Evolutionary conservation across 2,888 invertebrate species (phyloP), one percentile per base, ranked within the genome.

Genomic region (Aethes cnicana): DNA sequence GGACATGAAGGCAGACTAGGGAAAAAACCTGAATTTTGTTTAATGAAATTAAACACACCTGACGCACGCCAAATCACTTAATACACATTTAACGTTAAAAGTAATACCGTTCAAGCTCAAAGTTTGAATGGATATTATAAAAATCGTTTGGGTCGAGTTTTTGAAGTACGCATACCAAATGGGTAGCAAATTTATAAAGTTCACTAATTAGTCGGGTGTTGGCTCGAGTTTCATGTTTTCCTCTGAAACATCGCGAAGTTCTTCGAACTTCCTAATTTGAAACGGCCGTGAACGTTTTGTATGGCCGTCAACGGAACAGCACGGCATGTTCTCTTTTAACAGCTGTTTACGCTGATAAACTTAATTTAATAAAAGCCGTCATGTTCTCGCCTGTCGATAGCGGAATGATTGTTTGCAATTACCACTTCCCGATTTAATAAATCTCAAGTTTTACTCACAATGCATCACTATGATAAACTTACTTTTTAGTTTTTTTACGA

Each of bases 131-230:
- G 62, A 66, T 64, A 63, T 65, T 64, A 59, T 67, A 68, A 72
- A 68, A 67, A 64, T 66, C 60, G 66, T 72, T 64, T 62, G 59
- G 66, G 62, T 56, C 57, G 59, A 66, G 66, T 76, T 72, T 69
- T 61, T 61, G 58, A 71, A 68, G 74, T 72, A 81, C 76, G 81
- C 83, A 81, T 84, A 84, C 77, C 82, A 84, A 84, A 84, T 84
- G 83, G 81, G 84, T 78, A 84, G 81, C 84, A 84, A 84, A 83
- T 84, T 85, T 82, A 79, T 75, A 84, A 85, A 84, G 74, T 84
- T 83, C 76, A 73, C 78, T 84, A 85, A 84, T 85, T 84, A 84
- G 75, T 69, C 67, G 71, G 68, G 69, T 68, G 72, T 74, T 69
- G 70, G 71, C 71, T 72, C 61, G 69, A 78, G 77, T 81, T 84